phyloP scores from a whole-genome alignment of 2,113 vertebrate species.

The Spea bombifrons region DNA sequence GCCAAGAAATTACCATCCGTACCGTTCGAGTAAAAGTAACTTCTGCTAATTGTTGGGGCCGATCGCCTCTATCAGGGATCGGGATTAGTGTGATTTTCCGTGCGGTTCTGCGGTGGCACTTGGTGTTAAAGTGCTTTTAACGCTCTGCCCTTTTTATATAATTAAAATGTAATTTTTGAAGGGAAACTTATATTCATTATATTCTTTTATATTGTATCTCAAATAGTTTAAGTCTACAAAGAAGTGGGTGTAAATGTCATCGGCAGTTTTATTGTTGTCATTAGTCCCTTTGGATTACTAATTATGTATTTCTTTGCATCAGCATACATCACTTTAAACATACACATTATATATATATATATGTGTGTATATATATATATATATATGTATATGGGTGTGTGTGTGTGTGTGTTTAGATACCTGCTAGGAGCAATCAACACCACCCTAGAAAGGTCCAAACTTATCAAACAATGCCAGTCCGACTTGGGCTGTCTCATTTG shows the following conservation, averaged over 20 bases:
- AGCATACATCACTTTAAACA: too few species aligned
- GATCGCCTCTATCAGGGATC: background rate
- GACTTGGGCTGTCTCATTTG: too few species aligned
- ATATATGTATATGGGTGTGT: too few species aligned
- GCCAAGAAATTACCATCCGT: background rate
- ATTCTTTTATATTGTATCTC: constrained; percentile 22
- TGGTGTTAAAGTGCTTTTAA: constrained; percentile 12
- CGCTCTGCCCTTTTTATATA: constrained; percentile 30
- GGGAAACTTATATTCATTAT: background rate
- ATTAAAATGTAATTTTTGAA: constrained; percentile 17
- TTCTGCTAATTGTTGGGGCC: constrained; percentile 10
- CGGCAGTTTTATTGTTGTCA: too few species aligned
- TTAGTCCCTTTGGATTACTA: too few species aligned
- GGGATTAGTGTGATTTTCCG: background rate
- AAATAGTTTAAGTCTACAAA: background rate
- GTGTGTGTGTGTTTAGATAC: too few species aligned
- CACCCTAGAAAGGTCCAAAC: too few species aligned
- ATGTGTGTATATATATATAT: too few species aligned
- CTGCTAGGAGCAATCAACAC: too few species aligned
- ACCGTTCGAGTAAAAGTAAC: background rate
- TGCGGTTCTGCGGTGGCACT: background rate
- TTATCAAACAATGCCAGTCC: too few species aligned
- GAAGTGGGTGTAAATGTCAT: background rate
- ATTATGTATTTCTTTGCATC: too few species aligned
- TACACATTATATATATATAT: too few species aligned